Percentiles rank a stretch among this genome's conserved stretches.
These are phyloP conservation scores for Cydia pomonella DNA, from an alignment of 1,140 invertebrate species.

Conservation along the genomic window DNA sequence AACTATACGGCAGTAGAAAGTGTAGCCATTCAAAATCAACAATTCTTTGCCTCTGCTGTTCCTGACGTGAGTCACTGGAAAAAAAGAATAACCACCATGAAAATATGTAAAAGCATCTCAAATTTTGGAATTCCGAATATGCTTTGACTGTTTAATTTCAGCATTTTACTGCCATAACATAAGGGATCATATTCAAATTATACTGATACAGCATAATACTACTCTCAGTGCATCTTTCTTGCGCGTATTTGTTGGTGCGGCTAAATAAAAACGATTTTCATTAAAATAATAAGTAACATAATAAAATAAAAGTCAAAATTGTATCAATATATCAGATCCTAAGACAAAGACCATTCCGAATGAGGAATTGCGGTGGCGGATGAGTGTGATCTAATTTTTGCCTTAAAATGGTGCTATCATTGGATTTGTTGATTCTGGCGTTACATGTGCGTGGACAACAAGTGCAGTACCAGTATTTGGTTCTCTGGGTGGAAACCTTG, in stretches of 20 bases:
- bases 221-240: too few species aligned
- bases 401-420: neutral
- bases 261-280: too few species aligned
- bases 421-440: neutral
- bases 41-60: neutral
- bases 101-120: neutral
- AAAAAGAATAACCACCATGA: neutral
- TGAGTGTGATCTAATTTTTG: neutral
- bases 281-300: too few species aligned
- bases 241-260: too few species aligned
- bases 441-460: neutral
- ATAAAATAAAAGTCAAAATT: too few species aligned
- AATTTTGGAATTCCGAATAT: too few species aligned
- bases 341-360: slow-evolving; percentile 5
- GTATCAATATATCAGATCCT: neutral
- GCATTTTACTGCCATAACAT: too few species aligned
- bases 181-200: too few species aligned
- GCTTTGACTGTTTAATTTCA: too few species aligned
- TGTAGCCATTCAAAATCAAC: neutral
- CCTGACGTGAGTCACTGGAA: neutral
- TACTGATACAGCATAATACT: too few species aligned
- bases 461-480: neutral
- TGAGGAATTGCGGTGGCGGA: neutral
- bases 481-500: neutral
- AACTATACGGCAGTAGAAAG: neutral